Base-by-base conservation (phyloP, 2,888 invertebrate species). In the Drosophila imparisetae region DNA sequence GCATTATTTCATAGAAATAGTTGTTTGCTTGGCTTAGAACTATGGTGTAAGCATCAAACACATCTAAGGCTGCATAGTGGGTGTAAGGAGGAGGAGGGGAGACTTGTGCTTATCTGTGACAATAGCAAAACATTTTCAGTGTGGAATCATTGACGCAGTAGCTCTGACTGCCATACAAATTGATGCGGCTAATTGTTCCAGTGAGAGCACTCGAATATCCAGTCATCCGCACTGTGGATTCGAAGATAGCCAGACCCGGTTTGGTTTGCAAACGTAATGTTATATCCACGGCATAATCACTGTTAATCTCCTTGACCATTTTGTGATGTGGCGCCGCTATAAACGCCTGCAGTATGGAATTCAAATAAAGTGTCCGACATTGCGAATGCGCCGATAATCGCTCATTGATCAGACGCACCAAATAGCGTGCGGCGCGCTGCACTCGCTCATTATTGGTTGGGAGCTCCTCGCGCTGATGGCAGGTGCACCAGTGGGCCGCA, bases 401-500 rank as follows among this genome's bases (percentile, higher is more conserved):
- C 2, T 90, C 76, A 90, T 97, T 98, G 45, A 98, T 94, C 73
- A 95, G 93, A 8, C 93, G 91, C 1, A 97, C 94, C 32, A 97
- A 93, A 77, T 94, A 94, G 1, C 93, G 90, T 0, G 96, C 95
- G 0, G 95, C 95, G 48, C 94, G 93, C 8, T 93, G 91, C 0
- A 96, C 95, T 8, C 92, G 85, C 0, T 72, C 85, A 75, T 95
- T 94, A 36, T 94, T 93, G 0, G 93, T 92, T 0, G 94, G 90
- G 24, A 97, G 90, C 76, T 94, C 94, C 58, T 93, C 93, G 61
- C 95, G 95, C 67, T 94, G 94, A 88, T 97, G 96, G 81, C 98
- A 98, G 29, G 97, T 96, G 92, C 98, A 98, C 96, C 96, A 98
- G 91, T 98, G 97, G 32, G 96, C 95, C 0, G 95, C 95, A 68